Evolutionary conservation across 2,888 invertebrate species (phyloP).

Genomic region (Agrochola macilenta): DNA sequence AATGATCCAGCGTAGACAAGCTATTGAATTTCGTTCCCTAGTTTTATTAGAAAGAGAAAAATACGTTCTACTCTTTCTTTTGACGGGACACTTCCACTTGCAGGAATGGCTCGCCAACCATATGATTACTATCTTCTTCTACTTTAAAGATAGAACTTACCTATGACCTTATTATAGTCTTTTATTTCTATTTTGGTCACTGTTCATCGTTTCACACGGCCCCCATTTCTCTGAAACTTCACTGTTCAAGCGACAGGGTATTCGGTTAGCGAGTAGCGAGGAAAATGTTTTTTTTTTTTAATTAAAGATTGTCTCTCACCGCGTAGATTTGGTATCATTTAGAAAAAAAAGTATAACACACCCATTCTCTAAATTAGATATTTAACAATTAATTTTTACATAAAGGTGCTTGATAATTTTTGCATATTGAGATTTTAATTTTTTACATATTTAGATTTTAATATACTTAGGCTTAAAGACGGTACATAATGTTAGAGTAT

Average conservation of each 20-base stretch:
- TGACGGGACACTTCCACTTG: constrained; percentile 43
- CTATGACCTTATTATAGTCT: not conserved
- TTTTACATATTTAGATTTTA: constrained; percentile 67
- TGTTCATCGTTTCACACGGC: constrained; percentile 16
- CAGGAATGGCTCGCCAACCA: constrained; percentile 7
- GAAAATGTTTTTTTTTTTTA: constrained; percentile 63
- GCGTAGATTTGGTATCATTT: constrained; percentile 56
- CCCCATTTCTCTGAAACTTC: constrained; percentile 47
- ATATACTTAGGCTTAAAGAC: constrained; percentile 61
- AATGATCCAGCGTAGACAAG: constrained; percentile 26
- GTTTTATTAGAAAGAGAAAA: constrained; percentile 24
- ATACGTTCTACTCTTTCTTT: constrained; percentile 17
- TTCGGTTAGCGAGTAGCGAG: constrained; percentile 71
- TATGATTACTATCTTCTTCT: constrained; percentile 3
- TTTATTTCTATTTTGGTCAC: constrained; percentile 8
- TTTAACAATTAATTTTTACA: constrained; percentile 64
- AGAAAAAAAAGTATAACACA: constrained; percentile 45
- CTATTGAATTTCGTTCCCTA: constrained; percentile 3
- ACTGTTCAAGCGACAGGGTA: constrained; percentile 78
- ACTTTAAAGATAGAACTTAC: not conserved
- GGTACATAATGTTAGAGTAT: constrained; percentile 59
- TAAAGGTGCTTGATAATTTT: constrained; percentile 78
- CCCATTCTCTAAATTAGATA: constrained; percentile 59
- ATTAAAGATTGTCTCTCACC: constrained; percentile 39
- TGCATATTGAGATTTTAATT: constrained; percentile 76